Evolutionary conservation across 2,888 invertebrate species (phyloP).

Genomic region (Parnassius orleans): DNA sequence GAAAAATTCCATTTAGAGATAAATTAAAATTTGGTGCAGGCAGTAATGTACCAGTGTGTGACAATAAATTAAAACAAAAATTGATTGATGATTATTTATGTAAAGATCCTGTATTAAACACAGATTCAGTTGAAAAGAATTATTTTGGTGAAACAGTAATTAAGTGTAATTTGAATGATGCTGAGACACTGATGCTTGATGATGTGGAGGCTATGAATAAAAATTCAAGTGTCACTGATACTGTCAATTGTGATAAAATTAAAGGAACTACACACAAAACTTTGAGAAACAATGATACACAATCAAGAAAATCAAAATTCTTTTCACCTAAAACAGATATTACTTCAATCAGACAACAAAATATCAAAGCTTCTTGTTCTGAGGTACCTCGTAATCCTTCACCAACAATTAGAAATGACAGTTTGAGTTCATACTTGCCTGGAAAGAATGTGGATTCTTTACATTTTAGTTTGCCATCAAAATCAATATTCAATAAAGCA

Average conservation of each 20-base stretch:
- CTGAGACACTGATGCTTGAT: constrained; percentile 43
- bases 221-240: constrained; percentile 51
- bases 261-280: constrained; percentile 39
- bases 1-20: constrained; percentile 50
- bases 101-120: constrained; percentile 41
- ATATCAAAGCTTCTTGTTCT: constrained; percentile 45
- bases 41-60: constrained; percentile 35
- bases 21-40: constrained; percentile 48
- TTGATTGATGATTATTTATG: constrained; percentile 56
- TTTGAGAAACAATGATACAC: constrained; percentile 44
- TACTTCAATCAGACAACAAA: constrained; percentile 41
- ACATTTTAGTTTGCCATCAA: constrained; percentile 53
- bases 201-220: constrained; percentile 62
- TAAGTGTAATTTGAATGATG: constrained; percentile 30
- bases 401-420: constrained; percentile 38
- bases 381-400: constrained; percentile 42
- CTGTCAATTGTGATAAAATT: constrained; percentile 48
- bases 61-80: constrained; percentile 53
- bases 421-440: constrained; percentile 49
- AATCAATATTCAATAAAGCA: constrained; percentile 50
- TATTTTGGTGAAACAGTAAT: constrained; percentile 11
- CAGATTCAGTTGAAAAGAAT: constrained; percentile 33
- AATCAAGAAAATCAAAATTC: constrained; percentile 36
- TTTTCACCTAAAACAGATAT: constrained; percentile 36
- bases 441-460: constrained; percentile 51